Base-by-base conservation (phyloP, 2,797 vertebrate species). In the Sphenopsis melanotis region DNA sequence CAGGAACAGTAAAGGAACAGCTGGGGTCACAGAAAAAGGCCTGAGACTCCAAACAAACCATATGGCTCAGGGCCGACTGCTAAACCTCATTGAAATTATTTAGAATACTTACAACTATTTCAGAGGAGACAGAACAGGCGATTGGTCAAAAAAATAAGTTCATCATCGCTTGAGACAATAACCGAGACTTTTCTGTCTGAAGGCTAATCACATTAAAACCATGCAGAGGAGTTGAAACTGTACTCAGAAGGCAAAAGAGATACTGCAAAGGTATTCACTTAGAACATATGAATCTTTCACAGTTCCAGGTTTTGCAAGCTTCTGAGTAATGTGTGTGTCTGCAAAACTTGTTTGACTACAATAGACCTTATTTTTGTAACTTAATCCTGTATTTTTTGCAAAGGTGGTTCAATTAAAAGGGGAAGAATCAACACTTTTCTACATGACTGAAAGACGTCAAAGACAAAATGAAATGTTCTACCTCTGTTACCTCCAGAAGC, bases 331-430 rank as follows among this genome's bases (percentile, higher is more conserved):
- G 34, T 52, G 47, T 57, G 30, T 55, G 27, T 71, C 83, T 95
- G 89, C 60, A 92, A 90, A 91, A 85, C 83, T 88, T 61, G 85
- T 84, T 93, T 93, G 69, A 87, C 91, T 87, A 65, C 83, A 83
- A 39, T 4, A 66, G 53, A 55, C 24, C 26, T 75, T 85, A 87
- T 83, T 96, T 79, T 91, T 87, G 30, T 63, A 93, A 94, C 57
- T 81, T 89, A 84, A 90, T 86, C 70, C 68, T 56, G 23, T 66
- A 22, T 55, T 77, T 88, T 94, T 86, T 70, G n/a, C 23, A 93
- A 70, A 86, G 36, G 65, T 36, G 6, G 19, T 63, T 93, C 80
- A 92, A 37, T 78, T 94, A 83, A 78, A 92, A 63, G 14, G 15
- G n/a, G 41, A 74, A 86, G 41, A 93, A 88, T 50, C 61, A 84